Evolutionary conservation across 1,140 invertebrate species (phyloP).

Genomic region (Caenorhabditis latens): DNA sequence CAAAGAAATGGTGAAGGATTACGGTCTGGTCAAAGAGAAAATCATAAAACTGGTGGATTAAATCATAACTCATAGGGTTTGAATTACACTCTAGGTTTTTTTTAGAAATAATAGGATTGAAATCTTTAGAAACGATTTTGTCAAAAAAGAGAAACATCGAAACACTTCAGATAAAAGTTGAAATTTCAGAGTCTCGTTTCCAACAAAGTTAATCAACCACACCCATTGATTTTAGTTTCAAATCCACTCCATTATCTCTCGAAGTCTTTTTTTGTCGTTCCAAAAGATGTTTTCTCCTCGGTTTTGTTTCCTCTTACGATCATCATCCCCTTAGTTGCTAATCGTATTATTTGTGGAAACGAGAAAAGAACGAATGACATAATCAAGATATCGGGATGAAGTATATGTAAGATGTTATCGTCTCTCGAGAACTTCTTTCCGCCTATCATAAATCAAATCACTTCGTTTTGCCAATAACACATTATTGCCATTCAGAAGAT

Average conservation of each 20-base stretch:
- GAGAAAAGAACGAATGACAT: constrained; percentile 34
- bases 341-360: background rate
- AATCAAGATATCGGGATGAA: constrained; percentile 39
- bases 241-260: background rate
- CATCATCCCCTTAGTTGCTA: background rate
- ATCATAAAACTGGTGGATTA: background rate
- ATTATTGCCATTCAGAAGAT: background rate
- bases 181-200: too few relatives aligned
- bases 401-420: constrained; percentile 12
- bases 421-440: background rate
- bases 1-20: background rate
- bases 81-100: too few relatives aligned
- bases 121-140: too few relatives aligned
- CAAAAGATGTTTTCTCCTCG: background rate
- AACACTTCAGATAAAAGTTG: too few relatives aligned
- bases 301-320: constrained; percentile 6
- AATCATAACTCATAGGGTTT: too few relatives aligned
- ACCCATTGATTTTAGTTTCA: too few relatives aligned
- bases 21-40: background rate
- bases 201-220: too few relatives aligned
- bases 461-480: constrained; percentile 12
- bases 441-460: constrained; percentile 40
- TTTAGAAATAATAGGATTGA: too few relatives aligned
- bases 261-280: background rate
- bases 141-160: too few relatives aligned